These are phyloP conservation scores for Tetragnatha montana DNA, from an alignment of 2,888 invertebrate species.

Conservation along the genomic window DNA sequence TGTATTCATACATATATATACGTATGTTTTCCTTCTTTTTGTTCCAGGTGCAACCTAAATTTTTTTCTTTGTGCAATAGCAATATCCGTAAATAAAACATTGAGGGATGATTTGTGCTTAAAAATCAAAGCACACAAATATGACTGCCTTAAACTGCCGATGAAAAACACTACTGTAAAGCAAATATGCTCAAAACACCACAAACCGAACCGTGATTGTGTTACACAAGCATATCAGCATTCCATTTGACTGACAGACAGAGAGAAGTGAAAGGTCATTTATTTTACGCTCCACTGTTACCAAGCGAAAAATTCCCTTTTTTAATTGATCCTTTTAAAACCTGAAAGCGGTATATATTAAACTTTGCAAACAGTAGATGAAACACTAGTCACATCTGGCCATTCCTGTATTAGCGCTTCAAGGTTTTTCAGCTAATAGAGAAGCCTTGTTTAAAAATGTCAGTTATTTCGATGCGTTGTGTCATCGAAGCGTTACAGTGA, in stretches of 20 bases:
- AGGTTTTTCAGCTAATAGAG: neutral
- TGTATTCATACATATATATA: no score
- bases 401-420: neutral
- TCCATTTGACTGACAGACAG: conserved; percentile 7
- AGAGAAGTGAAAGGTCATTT: conserved; percentile 15
- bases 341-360: neutral
- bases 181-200: neutral
- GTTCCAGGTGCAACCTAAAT: no score
- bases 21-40: no score
- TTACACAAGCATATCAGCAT: neutral
- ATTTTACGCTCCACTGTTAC: neutral
- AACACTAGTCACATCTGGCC: neutral
- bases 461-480: conserved; percentile 1
- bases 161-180: no score
- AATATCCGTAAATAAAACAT: no score
- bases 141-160: no score
- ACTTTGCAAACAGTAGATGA: neutral
- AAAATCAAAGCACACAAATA: no score
- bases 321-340: neutral
- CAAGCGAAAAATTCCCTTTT: neutral
- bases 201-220: neutral
- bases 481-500: conserved; percentile 1
- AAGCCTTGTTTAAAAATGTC: neutral
- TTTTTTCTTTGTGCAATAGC: no score
- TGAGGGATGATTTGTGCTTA: no score